Percentiles rank a stretch among this genome's conserved stretches.
Evolutionary conservation across 2,888 invertebrate genomes (phyloP).

Genomic region (Eupithecia pulchellata): DNA sequence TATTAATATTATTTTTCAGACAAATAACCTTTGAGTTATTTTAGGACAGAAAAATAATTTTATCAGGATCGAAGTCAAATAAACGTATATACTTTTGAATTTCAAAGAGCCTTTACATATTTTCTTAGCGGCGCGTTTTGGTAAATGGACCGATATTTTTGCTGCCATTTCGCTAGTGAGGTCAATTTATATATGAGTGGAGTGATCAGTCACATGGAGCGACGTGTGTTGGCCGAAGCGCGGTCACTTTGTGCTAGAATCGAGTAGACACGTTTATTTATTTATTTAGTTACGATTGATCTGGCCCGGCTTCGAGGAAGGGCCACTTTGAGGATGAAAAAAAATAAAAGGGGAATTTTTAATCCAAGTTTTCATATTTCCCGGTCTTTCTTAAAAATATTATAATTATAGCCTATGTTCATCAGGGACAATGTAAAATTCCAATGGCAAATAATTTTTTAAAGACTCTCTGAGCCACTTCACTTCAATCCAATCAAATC

Average conservation of each 20-base stretch:
- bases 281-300: no score
- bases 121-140: not conserved
- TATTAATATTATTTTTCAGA: not conserved
- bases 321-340: no score
- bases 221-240: slow-evolving; percentile 55
- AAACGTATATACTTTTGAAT: not conserved
- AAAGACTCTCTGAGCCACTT: no score
- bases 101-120: not conserved
- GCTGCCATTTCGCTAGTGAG: slow-evolving; percentile 52
- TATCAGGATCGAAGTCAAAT: not conserved
- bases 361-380: no score
- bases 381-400: no score
- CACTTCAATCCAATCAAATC: no score
- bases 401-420: no score
- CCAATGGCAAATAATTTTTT: no score
- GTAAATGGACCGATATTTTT: slow-evolving; percentile 36
- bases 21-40: not conserved
- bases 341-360: no score
- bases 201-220: slow-evolving; percentile 72
- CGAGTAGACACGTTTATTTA: not conserved
- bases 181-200: slow-evolving; percentile 79
- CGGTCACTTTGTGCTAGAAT: slow-evolving; percentile 60
- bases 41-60: not conserved
- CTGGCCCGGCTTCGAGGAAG: no score
- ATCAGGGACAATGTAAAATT: no score